A percentile compares a stretch with the other conserved stretches of the same genome.
Evolutionary conservation across 1,140 invertebrate species (phyloP).

Genomic region (Kradibia gibbosae): DNA sequence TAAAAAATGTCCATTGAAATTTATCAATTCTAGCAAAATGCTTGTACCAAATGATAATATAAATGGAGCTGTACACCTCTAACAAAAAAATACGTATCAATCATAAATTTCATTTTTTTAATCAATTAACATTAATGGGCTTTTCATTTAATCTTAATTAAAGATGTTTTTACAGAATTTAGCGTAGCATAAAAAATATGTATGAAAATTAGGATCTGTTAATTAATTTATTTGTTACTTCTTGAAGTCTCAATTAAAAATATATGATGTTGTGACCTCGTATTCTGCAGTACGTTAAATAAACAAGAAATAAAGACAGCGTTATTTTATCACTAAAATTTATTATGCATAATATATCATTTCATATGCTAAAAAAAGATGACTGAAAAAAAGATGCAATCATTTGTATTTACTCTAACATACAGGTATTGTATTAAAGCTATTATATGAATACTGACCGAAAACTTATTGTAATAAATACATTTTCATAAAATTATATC

Average conservation of each 20-base stretch:
- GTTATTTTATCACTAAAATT: neutral
- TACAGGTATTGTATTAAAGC: too few relatives aligned
- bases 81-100: too few relatives aligned
- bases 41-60: too few relatives aligned
- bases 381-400: neutral
- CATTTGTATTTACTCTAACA: neutral
- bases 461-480: too few relatives aligned
- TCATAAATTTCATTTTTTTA: too few relatives aligned
- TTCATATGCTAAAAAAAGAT: neutral
- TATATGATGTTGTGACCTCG: neutral
- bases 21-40: too few relatives aligned
- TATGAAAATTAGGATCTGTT: neutral
- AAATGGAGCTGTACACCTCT: too few relatives aligned
- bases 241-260: neutral
- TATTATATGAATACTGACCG: too few relatives aligned
- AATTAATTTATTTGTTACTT: neutral
- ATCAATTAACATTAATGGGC: too few relatives aligned
- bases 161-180: neutral
- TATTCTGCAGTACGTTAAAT: neutral
- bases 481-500: too few relatives aligned
- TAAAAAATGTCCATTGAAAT: too few relatives aligned
- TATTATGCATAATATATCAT: conserved; percentile 5
- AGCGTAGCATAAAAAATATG: neutral
- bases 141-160: neutral
- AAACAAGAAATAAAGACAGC: conserved; percentile 11